Conservation (phyloP, 2,797 vertebrate species). For the Pangasius krempfi region DNA sequence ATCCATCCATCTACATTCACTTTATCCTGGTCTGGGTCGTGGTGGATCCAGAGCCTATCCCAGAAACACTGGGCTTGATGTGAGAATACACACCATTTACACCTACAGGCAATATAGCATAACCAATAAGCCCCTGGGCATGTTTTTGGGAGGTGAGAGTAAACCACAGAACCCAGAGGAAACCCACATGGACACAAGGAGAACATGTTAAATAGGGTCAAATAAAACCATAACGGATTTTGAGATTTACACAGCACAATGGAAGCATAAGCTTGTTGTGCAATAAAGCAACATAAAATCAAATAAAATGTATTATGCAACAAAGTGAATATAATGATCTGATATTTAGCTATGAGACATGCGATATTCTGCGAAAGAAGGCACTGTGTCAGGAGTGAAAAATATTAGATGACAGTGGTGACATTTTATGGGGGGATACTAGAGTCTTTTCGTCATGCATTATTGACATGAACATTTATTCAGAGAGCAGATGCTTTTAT, state of each 20-base stretch:
- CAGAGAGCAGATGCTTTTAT: not conserved
- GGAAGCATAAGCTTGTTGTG: not conserved
- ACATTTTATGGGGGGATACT: not conserved
- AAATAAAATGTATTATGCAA: not conserved
- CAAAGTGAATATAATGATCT: not conserved
- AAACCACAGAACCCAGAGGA: not conserved
- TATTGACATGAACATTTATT: not conserved
- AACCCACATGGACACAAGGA: not conserved
- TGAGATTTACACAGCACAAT: conserved; percentile 1
- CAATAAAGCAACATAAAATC: not conserved
- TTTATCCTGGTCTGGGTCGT: not conserved
- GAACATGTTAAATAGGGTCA: not conserved
- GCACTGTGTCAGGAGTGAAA: not conserved
- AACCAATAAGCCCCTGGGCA: not conserved
- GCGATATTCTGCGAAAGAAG: too few relatives aligned
- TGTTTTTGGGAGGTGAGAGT: not conserved
- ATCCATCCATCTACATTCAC: not conserved
- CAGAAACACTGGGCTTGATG: not conserved
- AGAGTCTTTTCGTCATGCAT: not conserved
- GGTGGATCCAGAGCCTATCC: not conserved
- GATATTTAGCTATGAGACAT: not conserved
- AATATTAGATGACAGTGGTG: not conserved
- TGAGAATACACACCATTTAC: not conserved
- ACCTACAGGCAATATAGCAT: not conserved
- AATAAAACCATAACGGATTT: conserved; percentile 13